Evolutionary conservation across 2,113 vertebrate species (phyloP).

Genomic region (Solenodon paradoxus): DNA sequence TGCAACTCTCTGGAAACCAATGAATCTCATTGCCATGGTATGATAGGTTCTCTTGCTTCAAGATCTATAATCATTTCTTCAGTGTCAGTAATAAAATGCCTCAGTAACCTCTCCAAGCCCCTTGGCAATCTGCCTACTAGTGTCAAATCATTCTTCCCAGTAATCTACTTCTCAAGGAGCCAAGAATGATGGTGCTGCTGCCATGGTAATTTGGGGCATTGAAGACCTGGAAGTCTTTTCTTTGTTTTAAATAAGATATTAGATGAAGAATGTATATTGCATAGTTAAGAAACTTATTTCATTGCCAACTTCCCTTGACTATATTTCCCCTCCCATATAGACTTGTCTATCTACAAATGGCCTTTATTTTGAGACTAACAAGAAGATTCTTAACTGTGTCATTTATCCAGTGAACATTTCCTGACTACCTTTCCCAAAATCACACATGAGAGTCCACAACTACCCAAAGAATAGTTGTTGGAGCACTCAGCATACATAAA

Average conservation of each 20-base stretch:
- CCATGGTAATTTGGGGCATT: background rate
- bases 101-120: conserved; percentile 63
- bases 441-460: background rate
- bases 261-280: background rate
- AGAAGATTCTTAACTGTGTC: background rate
- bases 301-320: background rate
- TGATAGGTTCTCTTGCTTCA: conserved; percentile 59
- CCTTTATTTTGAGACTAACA: background rate
- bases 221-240: background rate
- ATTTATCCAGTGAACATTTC: background rate
- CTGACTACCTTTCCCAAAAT: background rate
- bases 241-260: conserved; percentile 41
- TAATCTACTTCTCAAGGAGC: conserved; percentile 50
- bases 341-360: background rate
- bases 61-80: conserved; percentile 72
- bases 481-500: background rate
- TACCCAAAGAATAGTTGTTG: background rate
- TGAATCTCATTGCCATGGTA: conserved; percentile 75
- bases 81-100: conserved; percentile 73
- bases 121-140: conserved; percentile 65
- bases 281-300: conserved; percentile 22
- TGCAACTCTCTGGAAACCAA: conserved; percentile 68
- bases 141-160: conserved; percentile 30
- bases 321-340: background rate
- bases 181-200: conserved; percentile 11